Conservation (phyloP, 2,113 vertebrate species). For the Mus musculus region DNA sequence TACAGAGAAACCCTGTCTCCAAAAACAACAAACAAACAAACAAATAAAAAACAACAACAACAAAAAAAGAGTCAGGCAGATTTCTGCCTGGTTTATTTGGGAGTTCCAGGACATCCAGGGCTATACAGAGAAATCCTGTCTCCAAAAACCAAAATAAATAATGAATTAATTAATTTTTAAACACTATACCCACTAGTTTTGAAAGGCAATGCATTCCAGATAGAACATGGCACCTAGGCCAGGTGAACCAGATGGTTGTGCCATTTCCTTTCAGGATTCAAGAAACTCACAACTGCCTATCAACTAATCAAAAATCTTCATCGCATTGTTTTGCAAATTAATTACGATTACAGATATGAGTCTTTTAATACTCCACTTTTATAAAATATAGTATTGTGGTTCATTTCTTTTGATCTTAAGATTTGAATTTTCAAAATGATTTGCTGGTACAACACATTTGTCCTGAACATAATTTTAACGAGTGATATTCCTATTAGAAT, state of each 20-base stretch:
- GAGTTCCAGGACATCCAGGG: no score
- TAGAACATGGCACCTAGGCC: not conserved
- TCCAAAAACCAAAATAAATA: no score
- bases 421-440: conserved; percentile 57
- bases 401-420: conserved; percentile 36
- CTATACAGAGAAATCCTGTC: no score
- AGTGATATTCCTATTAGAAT: not conserved
- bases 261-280: not conserved
- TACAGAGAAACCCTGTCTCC: no score
- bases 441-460: conserved; percentile 4
- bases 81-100: no score
- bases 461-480: not conserved
- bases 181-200: not conserved
- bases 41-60: no score
- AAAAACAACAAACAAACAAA: no score
- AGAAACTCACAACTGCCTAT: not conserved
- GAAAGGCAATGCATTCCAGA: not conserved
- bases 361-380: conserved; percentile 31
- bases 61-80: no score
- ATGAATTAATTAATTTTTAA: not conserved
- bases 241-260: not conserved
- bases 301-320: not conserved
- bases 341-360: not conserved
- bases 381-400: not conserved
- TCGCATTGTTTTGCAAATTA: not conserved